Evolutionary conservation across 2,888 invertebrate species (phyloP).

Genomic region (Ceratothoa steindachneri): DNA sequence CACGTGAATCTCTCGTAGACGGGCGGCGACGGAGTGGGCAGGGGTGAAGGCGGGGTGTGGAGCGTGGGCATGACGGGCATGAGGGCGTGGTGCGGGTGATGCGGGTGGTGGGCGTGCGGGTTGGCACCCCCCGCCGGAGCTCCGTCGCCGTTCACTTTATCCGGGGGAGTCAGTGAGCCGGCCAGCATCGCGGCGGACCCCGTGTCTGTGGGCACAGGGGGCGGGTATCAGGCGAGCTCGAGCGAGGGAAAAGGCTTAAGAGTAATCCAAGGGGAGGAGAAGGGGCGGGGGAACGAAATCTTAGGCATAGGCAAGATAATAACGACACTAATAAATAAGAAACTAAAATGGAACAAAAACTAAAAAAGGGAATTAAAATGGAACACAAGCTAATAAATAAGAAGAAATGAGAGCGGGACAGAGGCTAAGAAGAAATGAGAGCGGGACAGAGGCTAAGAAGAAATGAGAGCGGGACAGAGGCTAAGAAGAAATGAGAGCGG

Average conservation of each 20-base stretch:
- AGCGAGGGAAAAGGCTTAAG: no score
- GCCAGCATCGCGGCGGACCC: slow-evolving; percentile 49
- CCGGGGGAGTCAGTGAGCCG: slow-evolving; percentile 56
- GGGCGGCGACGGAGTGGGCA: slow-evolving; percentile 57
- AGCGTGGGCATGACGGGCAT: slow-evolving; percentile 59
- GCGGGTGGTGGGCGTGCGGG: slow-evolving; percentile 57
- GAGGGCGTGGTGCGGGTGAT: slow-evolving; percentile 38
- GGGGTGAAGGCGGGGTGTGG: slow-evolving; percentile 74
- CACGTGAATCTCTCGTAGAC: slow-evolving; percentile 50
- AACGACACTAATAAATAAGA: no score
- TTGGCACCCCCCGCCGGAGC: slow-evolving; percentile 57
- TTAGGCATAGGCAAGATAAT: no score
- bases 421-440: no score
- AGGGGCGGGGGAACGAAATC: no score
- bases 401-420: background rate
- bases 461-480: no score
- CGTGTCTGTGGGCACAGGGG: background rate
- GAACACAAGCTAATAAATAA: background rate
- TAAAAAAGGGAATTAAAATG: no score
- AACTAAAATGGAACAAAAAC: no score
- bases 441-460: no score
- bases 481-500: no score
- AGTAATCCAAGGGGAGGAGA: no score
- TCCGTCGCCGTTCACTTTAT: slow-evolving; percentile 58
- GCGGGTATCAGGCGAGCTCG: background rate